phyloP scores from a whole-genome alignment of 2,888 invertebrate species.

The Sinhomidia bicolor region DNA sequence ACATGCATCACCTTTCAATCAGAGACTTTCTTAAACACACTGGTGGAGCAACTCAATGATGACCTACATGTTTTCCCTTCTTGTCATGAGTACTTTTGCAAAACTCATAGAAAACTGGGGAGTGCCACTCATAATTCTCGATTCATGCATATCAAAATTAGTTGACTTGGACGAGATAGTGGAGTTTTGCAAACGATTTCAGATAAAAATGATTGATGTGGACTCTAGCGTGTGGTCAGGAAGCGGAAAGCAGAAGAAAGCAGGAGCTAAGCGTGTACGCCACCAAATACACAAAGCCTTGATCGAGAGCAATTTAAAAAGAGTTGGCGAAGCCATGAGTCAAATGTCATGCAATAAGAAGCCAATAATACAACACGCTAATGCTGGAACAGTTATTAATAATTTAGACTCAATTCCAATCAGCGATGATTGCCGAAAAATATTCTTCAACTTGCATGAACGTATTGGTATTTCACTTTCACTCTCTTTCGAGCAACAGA shows the following conservation, averaged over 20 bases:
- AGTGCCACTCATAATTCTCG: slow-evolving; percentile 57
- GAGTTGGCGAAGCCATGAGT: neutral
- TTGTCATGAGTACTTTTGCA: slow-evolving; percentile 48
- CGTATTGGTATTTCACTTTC: neutral
- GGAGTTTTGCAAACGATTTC: slow-evolving; percentile 28
- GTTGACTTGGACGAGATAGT: slow-evolving; percentile 37
- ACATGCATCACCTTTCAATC: slow-evolving; percentile 54
- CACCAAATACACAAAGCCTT: slow-evolving; percentile 7
- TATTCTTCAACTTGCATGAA: slow-evolving; percentile 53
- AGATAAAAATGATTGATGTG: slow-evolving; percentile 33
- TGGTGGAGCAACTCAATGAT: slow-evolving; percentile 35
- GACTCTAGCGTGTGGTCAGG: neutral
- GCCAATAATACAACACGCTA: neutral
- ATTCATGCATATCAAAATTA: slow-evolving; percentile 48
- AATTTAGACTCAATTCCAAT: neutral
- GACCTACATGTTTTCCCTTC: slow-evolving; percentile 40
- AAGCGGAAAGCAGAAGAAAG: slow-evolving; percentile 13
- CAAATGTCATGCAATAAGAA: neutral
- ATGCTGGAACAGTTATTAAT: neutral
- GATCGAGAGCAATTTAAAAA: neutral
- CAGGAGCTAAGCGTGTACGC: slow-evolving; percentile 13
- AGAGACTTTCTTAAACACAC: slow-evolving; percentile 2
- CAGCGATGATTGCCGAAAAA: slow-evolving; percentile 44
- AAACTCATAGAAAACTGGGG: slow-evolving; percentile 57
- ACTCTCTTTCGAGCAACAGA: neutral